Percentiles rank a stretch among this genome's conserved stretches.
phyloP scores from a whole-genome alignment of 2,888 invertebrate genomes.

The Eupelmus urozonus region DNA sequence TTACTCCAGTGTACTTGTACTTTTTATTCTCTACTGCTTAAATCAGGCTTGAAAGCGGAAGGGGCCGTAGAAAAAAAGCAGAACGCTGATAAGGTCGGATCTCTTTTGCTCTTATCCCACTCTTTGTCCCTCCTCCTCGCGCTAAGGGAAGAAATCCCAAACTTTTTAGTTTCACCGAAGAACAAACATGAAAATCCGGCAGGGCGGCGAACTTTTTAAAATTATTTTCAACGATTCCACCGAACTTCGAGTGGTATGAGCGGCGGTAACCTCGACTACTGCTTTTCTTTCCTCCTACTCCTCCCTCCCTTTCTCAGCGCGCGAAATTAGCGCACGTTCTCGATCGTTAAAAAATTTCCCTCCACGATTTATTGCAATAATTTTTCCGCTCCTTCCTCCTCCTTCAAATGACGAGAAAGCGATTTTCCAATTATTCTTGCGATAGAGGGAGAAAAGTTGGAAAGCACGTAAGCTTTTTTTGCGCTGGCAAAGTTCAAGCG shows the following conservation, averaged over 20 bases:
- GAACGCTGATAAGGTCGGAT: not conserved
- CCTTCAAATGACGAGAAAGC: not conserved
- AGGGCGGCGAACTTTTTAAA: conserved; percentile 48
- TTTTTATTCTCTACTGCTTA: conserved; percentile 24
- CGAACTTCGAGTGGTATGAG: not conserved
- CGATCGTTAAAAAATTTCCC: conserved; percentile 22
- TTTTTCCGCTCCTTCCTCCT: not conserved
- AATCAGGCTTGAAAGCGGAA: conserved; percentile 39
- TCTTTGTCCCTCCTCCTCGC: not conserved
- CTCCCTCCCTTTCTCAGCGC: not conserved
- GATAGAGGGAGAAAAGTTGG: not conserved
- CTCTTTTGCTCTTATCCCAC: not conserved
- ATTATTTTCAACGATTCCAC: conserved; percentile 50
- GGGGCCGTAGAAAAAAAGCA: conserved; percentile 25
- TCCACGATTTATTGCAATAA: conserved; percentile 30
- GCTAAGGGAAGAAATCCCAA: conserved; percentile 3
- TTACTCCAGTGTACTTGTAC: conserved; percentile 5
- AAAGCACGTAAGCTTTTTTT: not conserved
- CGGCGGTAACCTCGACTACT: conserved; percentile 3
- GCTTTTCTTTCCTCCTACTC: not conserved
- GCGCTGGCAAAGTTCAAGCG: too few species aligned
- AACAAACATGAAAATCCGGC: conserved; percentile 46
- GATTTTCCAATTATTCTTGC: conserved; percentile 28
- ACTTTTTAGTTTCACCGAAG: conserved; percentile 28
- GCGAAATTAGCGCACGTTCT: conserved; percentile 18